Conservation (phyloP, 2,888 invertebrate species). For the Synergus laeviventris region DNA sequence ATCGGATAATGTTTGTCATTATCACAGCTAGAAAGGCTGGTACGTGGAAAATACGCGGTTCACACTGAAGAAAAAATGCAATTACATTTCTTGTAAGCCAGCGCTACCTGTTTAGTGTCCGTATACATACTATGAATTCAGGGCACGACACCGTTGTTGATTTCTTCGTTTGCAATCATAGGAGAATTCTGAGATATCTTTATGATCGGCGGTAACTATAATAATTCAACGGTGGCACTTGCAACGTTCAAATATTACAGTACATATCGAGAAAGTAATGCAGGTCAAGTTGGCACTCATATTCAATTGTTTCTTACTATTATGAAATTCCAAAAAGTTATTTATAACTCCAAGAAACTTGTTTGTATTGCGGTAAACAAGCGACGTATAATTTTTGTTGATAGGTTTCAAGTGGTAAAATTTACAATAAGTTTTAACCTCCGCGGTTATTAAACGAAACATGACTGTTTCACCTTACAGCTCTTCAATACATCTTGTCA, state of each 20-base stretch:
- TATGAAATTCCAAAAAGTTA: background rate
- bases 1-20: conserved; percentile 24
- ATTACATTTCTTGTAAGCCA: conserved; percentile 31
- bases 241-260: conserved; percentile 14
- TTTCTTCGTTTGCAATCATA: conserved; percentile 27
- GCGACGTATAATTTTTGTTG: no score
- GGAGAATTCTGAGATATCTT: conserved; percentile 23
- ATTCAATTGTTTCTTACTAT: background rate
- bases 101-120: conserved; percentile 19
- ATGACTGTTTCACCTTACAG: no score
- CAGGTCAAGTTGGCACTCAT: no score
- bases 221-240: conserved; percentile 23
- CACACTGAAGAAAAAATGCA: conserved; percentile 25
- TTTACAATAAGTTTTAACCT: no score
- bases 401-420: no score
- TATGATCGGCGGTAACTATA: conserved; percentile 21
- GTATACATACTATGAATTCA: conserved; percentile 28
- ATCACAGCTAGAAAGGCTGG: conserved; percentile 13
- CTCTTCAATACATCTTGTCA: no score
- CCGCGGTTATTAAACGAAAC: no score
- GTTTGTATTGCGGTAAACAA: no score
- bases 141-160: conserved; percentile 32
- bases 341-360: background rate
- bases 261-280: background rate
- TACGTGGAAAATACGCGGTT: conserved; percentile 20